Conservation (phyloP, 2,888 invertebrate genomes). For the Eurois occulta region DNA sequence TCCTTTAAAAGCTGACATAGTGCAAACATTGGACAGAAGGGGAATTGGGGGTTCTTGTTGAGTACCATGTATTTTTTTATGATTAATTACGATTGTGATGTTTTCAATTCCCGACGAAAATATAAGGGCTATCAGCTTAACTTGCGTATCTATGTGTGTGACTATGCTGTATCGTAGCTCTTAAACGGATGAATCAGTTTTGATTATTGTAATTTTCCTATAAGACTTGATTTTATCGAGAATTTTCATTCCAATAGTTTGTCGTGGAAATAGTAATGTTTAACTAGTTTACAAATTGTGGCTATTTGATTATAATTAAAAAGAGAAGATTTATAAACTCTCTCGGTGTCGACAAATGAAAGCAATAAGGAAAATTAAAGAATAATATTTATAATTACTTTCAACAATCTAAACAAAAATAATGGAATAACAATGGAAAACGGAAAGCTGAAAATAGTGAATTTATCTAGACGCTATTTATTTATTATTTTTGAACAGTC, state of each 20-base stretch:
- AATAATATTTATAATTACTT: neutral
- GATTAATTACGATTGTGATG: slow-evolving; percentile 3
- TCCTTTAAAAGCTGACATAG: slow-evolving; percentile 55
- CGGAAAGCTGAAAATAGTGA: no score
- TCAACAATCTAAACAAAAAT: neutral
- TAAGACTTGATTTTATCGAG: neutral
- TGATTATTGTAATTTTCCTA: no score
- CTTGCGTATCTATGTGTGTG: neutral
- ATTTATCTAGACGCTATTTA: neutral
- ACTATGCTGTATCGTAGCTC: neutral
- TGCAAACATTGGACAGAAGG: slow-evolving; percentile 50
- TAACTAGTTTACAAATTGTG: neutral
- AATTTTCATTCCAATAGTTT: neutral
- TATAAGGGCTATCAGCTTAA: neutral
- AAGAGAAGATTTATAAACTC: neutral
- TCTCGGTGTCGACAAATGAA: neutral
- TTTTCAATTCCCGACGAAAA: neutral
- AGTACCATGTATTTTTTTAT: slow-evolving; percentile 13
- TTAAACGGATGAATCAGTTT: neutral
- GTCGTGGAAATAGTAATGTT: neutral
- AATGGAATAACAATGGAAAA: neutral
- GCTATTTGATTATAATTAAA: neutral
- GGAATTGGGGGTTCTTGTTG: slow-evolving; percentile 9
- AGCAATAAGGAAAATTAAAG: neutral
- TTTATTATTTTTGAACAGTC: neutral